phyloP scores from a whole-genome alignment of 2,113 vertebrate species.

The Pseudorhombus dupliciocellatus region DNA sequence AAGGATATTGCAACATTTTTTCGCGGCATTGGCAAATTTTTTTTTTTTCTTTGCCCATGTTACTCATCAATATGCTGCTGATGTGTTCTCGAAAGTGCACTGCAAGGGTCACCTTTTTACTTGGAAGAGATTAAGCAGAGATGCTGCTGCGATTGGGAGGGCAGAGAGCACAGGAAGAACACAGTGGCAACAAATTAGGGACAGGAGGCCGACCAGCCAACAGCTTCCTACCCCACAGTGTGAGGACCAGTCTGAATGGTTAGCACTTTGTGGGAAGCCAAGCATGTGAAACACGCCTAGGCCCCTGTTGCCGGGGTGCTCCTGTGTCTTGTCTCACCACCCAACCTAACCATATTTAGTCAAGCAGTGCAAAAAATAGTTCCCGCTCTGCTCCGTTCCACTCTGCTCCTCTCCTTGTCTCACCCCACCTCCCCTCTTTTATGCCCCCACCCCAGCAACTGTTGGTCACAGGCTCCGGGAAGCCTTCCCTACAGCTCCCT shows the following conservation, averaged over 20 bases:
- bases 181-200: slow-evolving; percentile 72
- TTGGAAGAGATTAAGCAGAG: slow-evolving; percentile 63
- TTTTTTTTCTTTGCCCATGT: not conserved
- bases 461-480: slow-evolving; percentile 87
- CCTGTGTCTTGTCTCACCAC: slow-evolving; percentile 89
- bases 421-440: slow-evolving; percentile 69
- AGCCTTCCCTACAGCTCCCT: slow-evolving; percentile 87
- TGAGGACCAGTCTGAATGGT: slow-evolving; percentile 83
- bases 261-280: slow-evolving; percentile 90
- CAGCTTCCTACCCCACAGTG: slow-evolving; percentile 71
- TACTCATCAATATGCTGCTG: slow-evolving; percentile 1
- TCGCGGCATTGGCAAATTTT: slow-evolving; percentile 20
- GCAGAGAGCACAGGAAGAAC: slow-evolving; percentile 38
- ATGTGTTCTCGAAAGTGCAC: slow-evolving; percentile 16
- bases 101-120: slow-evolving; percentile 81
- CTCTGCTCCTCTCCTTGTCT: slow-evolving; percentile 52
- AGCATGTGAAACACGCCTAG: slow-evolving; percentile 92
- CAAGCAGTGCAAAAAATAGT: slow-evolving; percentile 99
- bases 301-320: slow-evolving; percentile 87
- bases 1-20: slow-evolving; percentile 23
- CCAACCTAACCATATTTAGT: slow-evolving; percentile 99
- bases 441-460: slow-evolving; percentile 79
- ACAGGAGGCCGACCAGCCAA: slow-evolving; percentile 61
- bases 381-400: slow-evolving; percentile 77
- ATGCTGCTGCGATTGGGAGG: slow-evolving; percentile 49